These are phyloP conservation scores for Andinoacara biseriatus DNA, from an alignment of 2,113 vertebrate species.

Conservation along the genomic window DNA sequence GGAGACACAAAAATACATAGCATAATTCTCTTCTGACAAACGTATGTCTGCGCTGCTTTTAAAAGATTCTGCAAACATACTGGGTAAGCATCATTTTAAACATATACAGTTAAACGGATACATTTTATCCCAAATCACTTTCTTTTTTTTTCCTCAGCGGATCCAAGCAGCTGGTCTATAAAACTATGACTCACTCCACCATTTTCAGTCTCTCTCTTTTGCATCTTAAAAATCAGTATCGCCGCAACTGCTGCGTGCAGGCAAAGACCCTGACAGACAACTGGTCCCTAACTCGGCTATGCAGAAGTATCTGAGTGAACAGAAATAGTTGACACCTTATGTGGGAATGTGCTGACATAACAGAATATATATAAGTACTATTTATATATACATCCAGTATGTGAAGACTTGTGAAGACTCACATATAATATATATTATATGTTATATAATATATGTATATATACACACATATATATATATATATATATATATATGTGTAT, in stretches of 20 bases:
- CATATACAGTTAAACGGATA: not conserved
- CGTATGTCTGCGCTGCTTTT: not conserved
- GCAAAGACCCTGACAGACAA: not conserved
- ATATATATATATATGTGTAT: no score
- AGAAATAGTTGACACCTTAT: not conserved
- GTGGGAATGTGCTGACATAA: not conserved
- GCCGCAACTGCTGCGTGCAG: not conserved
- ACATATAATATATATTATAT: no score
- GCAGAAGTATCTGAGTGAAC: not conserved
- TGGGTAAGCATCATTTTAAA: not conserved
- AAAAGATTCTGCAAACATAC: not conserved
- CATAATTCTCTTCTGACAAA: not conserved
- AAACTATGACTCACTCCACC: not conserved
- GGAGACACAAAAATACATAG: not conserved
- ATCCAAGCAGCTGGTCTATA: not conserved
- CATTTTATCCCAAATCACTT: not conserved
- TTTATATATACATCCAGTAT: not conserved
- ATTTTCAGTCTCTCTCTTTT: not conserved
- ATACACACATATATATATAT: no score
- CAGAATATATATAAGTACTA: not conserved
- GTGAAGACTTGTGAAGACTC: not conserved
- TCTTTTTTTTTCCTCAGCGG: not conserved
- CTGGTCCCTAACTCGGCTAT: no score
- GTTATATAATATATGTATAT: no score
- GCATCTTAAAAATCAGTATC: not conserved